Base-by-base conservation (phyloP, 2,888 invertebrate species). In the Leptinotarsa rubiginosa region DNA sequence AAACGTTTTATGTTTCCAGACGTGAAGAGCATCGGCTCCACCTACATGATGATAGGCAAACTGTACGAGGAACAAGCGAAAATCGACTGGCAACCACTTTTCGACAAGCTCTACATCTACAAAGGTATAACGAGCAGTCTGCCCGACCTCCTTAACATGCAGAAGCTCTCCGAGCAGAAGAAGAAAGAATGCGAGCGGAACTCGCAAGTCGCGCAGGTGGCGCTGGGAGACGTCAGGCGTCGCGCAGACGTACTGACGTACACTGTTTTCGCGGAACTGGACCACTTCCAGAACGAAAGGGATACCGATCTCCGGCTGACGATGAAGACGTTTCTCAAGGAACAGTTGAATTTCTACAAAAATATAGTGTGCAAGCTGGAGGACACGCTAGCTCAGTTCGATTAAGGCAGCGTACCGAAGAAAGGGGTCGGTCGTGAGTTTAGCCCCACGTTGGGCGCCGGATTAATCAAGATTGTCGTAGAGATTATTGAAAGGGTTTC, bases 191-290 rank as follows among this genome's bases (percentile, higher is more conserved):
- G 96, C 86, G 95, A 96, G 85, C 92, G 93, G 82, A 89, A 94
- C 82, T 92, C 90, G 3, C 96, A 95, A 88, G 93, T 97, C 92
- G 93, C 93, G 81, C 92, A 93, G 75, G 91, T 92, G 20, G 95
- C 96, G 84, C 89, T 96, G 77, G 92, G 93, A 78, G 95, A 95
- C 85, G 93, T 97, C 15, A 90, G 93, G 77, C 91, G 94, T 80
- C 91, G 97, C 82, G 95, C 96, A 1, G 98, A 99, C 87, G 92
- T 96, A 18, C 94, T 98, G 84, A 96, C 97, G 0, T 98, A 97
- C 86, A 94, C 97, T 2, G 92, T 97, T 76, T 91, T 98, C 86
- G 97, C 98, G 71, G 99, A 99, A 90, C 93, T 98, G 82, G 94
- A 94, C 82, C 97, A 98, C 87, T 98, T 99, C 87, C 96, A 97